Base-by-base conservation (phyloP, 2,888 invertebrate genomes). In the Agrilus mali region DNA sequence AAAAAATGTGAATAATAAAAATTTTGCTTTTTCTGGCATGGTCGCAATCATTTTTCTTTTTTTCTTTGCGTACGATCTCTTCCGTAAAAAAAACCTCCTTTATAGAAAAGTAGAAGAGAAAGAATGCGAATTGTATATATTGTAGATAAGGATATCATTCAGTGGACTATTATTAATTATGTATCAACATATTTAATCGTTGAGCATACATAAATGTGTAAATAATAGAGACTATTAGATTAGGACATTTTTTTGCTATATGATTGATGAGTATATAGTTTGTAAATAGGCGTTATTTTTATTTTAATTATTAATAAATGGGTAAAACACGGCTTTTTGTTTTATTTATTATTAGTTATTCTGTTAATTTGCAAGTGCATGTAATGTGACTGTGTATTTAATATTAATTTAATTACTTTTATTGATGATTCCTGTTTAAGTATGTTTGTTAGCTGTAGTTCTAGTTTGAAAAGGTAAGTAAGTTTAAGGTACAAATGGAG, bases 221-320 rank as follows among this genome's bases (percentile, higher is more conserved):
- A 20, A 20, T 20, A 20, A 20, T 20, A 20, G 17, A 17, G 20
- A 20, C 20, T 20, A 6, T 7, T 38, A 27, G 33, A 34, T 13
- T 37, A 42, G 16, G 15, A 37, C 16, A 20, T 20, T 17, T 43
- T n/a, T 35, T 36, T 42, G 34, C 40, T 44, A 31, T 36, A 33
- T 50, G 46, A 50, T 50, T 51, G 48, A 20, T 51, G 48, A 20
- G 20, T 17, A 17, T 17, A 20, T 20, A 53, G 52, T 52, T 49
- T 55, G 54, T 58, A 55, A 52, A 59, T 60, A 60, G 54, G 55
- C 59, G 58, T 20, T 55, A 59, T 59, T 59, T 55, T 61, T 59
- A 60, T 64, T 63, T 61, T 55, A 60, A 59, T 60, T 61, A 56
- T 53, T 60, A 65, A 65, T 63, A 66, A 64, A 66, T 58, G 63